These are phyloP conservation scores for Lepus europaeus DNA, from an alignment of 2,113 vertebrate species.

Conservation along the genomic window DNA sequence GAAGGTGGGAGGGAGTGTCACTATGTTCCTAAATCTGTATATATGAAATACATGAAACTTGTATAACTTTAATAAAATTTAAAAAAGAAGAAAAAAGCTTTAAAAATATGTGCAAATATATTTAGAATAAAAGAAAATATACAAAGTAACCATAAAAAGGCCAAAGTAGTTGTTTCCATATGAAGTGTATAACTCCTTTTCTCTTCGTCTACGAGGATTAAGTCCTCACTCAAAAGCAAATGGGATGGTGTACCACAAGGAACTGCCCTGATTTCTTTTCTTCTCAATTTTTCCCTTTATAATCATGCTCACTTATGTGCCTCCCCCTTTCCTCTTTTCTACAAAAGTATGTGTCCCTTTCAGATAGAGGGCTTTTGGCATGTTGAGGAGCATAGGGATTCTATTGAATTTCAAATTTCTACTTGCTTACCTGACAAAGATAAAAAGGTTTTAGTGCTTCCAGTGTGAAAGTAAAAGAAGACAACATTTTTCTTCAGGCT, in stretches of 20 bases:
- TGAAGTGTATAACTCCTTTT: background rate
- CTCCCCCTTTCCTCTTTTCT: background rate
- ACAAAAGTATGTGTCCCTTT: background rate
- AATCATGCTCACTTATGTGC: background rate
- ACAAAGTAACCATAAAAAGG: background rate
- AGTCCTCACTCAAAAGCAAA: background rate
- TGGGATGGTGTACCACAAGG: background rate
- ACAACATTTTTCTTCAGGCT: background rate
- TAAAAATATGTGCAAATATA: background rate
- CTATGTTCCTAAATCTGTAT: too few species aligned
- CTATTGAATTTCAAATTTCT: background rate
- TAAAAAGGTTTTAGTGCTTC: background rate
- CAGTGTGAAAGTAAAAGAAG: background rate
- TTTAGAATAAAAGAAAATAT: background rate
- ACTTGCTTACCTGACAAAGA: background rate
- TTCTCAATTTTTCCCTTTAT: background rate
- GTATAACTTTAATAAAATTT: too few species aligned
- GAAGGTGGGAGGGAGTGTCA: too few species aligned
- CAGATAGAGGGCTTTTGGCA: background rate
- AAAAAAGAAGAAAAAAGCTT: too few species aligned
- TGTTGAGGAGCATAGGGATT: background rate
- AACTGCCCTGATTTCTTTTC: background rate
- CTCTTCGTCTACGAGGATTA: background rate
- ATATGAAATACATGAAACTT: too few species aligned
- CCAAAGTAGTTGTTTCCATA: background rate